Evolutionary conservation across 2,797 vertebrate genomes (phyloP).

Genomic region (Neosilurus hyrtlii): DNA sequence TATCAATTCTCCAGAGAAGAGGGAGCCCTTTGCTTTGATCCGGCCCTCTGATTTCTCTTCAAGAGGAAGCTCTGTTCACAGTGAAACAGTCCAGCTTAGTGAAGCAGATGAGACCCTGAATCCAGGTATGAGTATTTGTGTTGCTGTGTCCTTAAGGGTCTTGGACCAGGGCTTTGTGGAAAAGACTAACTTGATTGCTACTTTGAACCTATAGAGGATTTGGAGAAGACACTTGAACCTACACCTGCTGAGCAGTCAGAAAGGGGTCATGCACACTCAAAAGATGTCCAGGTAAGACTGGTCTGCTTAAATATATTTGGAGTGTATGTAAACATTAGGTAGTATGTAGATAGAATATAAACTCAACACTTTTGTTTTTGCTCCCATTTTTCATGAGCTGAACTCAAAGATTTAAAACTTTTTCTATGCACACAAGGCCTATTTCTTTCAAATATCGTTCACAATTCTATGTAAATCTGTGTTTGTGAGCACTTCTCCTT

Average conservation of each 20-base stretch:
- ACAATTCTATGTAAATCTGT: too few relatives aligned
- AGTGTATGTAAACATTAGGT: not conserved
- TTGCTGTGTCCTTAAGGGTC: not conserved
- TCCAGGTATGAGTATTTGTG: constrained; percentile 72
- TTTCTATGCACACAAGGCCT: too few relatives aligned
- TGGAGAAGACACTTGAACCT: constrained; percentile 71
- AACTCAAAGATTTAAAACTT: too few relatives aligned
- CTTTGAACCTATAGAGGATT: constrained; percentile 65
- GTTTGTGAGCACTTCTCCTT: too few relatives aligned
- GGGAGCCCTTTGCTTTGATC: constrained; percentile 85
- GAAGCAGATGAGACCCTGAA: constrained; percentile 71
- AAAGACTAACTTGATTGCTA: not conserved
- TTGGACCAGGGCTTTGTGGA: not conserved
- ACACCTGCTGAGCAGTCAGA: constrained; percentile 52
- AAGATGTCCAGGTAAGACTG: constrained; percentile 2
- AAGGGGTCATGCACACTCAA: constrained; percentile 50
- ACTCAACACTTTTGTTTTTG: too few relatives aligned
- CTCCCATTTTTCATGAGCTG: too few relatives aligned
- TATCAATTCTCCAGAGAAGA: constrained; percentile 92
- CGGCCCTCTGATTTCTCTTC: constrained; percentile 73
- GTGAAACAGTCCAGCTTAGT: constrained; percentile 64
- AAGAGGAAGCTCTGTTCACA: constrained; percentile 56
- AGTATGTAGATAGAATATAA: too few relatives aligned
- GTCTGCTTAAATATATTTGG: not conserved
- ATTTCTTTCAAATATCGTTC: too few relatives aligned